These are phyloP conservation scores for Uria lomvia DNA, from an alignment of 2,113 vertebrate genomes.

Conservation along the genomic window DNA sequence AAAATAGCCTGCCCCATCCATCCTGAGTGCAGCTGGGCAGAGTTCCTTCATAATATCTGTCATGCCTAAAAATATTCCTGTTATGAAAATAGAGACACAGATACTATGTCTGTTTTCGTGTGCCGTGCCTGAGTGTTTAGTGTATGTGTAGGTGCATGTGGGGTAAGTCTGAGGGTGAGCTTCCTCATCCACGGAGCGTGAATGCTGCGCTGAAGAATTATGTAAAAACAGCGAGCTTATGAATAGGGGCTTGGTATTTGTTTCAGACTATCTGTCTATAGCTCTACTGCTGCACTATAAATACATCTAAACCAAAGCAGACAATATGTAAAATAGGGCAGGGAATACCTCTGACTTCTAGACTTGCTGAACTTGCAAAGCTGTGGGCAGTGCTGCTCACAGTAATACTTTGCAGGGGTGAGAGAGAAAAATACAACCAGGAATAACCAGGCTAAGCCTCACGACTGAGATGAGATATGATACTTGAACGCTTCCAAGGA, in stretches of 20 bases:
- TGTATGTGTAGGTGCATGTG: background rate
- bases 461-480: background rate
- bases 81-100: conserved; percentile 41
- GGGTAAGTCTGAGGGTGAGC: background rate
- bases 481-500: background rate
- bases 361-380: background rate
- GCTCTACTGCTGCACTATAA: background rate
- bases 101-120: background rate
- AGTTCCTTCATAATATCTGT: conserved; percentile 51
- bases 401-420: background rate
- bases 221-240: background rate
- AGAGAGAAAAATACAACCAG: background rate
- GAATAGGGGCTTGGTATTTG: background rate
- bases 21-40: conserved; percentile 9
- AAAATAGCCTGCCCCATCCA: conserved; percentile 40
- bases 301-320: background rate
- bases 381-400: background rate
- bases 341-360: background rate
- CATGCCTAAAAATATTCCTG: conserved; percentile 63
- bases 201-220: background rate
- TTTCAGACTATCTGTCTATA: background rate
- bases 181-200: background rate
- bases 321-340: background rate
- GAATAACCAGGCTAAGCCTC: background rate
- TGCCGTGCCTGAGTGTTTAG: background rate